phyloP scores from a whole-genome alignment of 2,797 vertebrate genomes.

The Micrastur ruficollis region DNA sequence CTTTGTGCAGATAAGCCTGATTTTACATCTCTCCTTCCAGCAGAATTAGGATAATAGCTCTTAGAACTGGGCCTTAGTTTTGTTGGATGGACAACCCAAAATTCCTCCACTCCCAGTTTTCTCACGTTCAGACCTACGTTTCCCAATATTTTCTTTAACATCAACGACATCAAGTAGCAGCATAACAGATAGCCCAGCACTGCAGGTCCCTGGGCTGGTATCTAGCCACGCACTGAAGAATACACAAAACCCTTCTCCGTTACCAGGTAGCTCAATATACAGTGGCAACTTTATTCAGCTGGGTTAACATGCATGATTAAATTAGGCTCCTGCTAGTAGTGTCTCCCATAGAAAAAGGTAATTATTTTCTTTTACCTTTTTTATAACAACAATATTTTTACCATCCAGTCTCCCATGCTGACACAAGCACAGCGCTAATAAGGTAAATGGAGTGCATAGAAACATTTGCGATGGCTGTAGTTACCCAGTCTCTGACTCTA shows the following conservation, averaged over 20 bases:
- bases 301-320: not conserved
- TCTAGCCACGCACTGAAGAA: fast-evolving
- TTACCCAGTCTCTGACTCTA: not conserved
- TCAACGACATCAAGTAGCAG: not conserved
- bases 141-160: not conserved
- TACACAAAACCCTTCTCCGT: not conserved
- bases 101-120: not conserved
- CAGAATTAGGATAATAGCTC: not conserved
- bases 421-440: not conserved
- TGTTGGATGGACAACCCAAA: not conserved
- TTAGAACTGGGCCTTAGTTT: not conserved
- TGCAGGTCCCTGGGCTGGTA: not conserved
- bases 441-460: not conserved
- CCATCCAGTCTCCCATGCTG: not conserved
- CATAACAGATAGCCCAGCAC: not conserved
- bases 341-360: not conserved
- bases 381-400: not conserved
- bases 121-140: not conserved
- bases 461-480: not conserved
- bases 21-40: not conserved
- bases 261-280: not conserved
- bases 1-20: not conserved
- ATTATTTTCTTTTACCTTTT: not conserved
- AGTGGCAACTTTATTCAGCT: not conserved
- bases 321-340: not conserved